phyloP scores from a whole-genome alignment of 2,113 vertebrate species.

The Catharus bicknelli region DNA sequence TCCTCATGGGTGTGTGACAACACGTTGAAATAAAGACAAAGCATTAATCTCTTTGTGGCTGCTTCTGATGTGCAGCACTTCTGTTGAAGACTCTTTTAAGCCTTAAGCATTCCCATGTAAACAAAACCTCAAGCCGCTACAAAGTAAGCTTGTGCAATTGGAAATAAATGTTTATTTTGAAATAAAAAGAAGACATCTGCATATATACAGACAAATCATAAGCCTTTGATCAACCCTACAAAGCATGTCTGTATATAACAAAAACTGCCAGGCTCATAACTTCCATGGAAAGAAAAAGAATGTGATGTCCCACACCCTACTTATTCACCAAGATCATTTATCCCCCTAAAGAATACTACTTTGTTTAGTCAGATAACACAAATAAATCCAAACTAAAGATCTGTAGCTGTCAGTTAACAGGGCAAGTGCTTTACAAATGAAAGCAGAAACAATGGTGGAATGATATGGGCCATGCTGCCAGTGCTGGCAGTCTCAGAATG shows the following conservation, averaged over 20 bases:
- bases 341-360: background rate
- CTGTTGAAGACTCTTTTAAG: background rate
- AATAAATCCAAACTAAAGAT: background rate
- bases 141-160: background rate
- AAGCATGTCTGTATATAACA: background rate
- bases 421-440: background rate
- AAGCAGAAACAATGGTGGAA: background rate
- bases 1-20: background rate
- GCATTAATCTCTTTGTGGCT: background rate
- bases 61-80: background rate
- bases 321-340: conserved; percentile 1
- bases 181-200: background rate
- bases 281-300: background rate
- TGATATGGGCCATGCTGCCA: background rate
- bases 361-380: background rate
- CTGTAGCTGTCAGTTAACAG: background rate
- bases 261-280: background rate
- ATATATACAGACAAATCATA: background rate
- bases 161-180: conserved; percentile 45
- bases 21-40: background rate
- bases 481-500: background rate
- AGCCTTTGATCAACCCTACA: conserved; percentile 28
- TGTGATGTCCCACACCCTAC: background rate
- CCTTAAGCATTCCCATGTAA: background rate
- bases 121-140: background rate